Percentiles rank a stretch among this genome's conserved stretches.
Conservation (phyloP, 1,140 invertebrate genomes). For the Macrobrachium rosenbergii region DNA sequence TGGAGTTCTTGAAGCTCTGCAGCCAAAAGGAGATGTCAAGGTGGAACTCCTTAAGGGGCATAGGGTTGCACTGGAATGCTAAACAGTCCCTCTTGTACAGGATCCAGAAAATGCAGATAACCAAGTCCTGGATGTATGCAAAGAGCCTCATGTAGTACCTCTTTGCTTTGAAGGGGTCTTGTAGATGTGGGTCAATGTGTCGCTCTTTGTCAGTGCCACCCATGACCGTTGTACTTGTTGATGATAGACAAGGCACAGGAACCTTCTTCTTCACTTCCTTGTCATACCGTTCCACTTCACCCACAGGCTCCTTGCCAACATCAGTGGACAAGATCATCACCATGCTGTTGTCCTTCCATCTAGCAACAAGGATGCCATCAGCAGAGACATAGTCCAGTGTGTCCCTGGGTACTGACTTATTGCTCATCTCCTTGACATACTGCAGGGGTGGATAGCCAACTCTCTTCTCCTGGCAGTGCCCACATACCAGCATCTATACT, state of each 20-base stretch:
- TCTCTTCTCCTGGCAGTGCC: not conserved
- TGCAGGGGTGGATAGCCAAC: not conserved
- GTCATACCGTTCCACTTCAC: constrained; percentile 58
- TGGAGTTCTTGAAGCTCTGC: not conserved
- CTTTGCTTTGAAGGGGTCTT: constrained; percentile 35
- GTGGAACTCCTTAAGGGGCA: constrained; percentile 14
- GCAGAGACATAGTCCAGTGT: not conserved
- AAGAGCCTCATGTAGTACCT: constrained; percentile 39
- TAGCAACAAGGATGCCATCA: constrained; percentile 49
- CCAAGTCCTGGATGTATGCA: constrained; percentile 25
- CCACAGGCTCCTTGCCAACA: constrained; percentile 67
- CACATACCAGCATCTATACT: no score
- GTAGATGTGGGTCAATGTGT: no score
- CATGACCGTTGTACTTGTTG: constrained; percentile 66
- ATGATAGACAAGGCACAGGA: constrained; percentile 66
- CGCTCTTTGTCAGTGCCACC: no score
- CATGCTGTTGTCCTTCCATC: constrained; percentile 68
- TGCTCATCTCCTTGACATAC: no score
- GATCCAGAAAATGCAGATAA: constrained; percentile 35
- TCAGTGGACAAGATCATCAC: constrained; percentile 68
- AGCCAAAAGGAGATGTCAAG: constrained; percentile 6
- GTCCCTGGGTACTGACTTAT: no score
- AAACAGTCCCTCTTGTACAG: constrained; percentile 41
- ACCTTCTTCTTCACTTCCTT: not conserved
- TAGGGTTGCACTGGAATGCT: not conserved